Conservation (phyloP, 1,140 invertebrate genomes). For the Phymastichus coffea region DNA sequence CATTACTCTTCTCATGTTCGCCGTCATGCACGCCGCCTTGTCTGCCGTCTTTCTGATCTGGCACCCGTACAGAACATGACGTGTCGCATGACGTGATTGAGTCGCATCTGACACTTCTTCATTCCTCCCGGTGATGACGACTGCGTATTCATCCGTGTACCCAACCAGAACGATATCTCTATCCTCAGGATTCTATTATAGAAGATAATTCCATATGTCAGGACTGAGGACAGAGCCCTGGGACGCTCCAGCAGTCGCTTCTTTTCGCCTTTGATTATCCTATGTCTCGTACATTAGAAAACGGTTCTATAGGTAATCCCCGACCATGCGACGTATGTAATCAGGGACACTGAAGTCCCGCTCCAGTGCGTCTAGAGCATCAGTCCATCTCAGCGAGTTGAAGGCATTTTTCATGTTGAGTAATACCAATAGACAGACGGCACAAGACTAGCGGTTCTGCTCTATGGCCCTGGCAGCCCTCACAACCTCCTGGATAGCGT, state of each 20-base stretch:
- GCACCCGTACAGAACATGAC: conserved; percentile 11
- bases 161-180: too few relatives aligned
- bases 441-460: neutral
- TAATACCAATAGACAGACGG: conserved; percentile 11
- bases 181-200: too few relatives aligned
- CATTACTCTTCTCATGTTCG: conserved; percentile 23
- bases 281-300: too few relatives aligned
- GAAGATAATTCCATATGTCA: too few relatives aligned
- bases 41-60: conserved; percentile 23
- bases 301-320: too few relatives aligned
- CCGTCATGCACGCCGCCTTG: conserved; percentile 23
- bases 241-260: too few relatives aligned
- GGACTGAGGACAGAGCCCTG: too few relatives aligned
- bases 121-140: too few relatives aligned
- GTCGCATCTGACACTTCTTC: conserved; percentile 11
- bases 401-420: conserved; percentile 36
- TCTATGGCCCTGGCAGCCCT: neutral
- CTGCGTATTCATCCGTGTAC: too few relatives aligned
- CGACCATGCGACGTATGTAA: too few relatives aligned
- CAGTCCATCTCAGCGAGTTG: conserved; percentile 30
- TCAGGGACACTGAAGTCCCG: neutral
- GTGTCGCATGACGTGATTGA: conserved; percentile 17
- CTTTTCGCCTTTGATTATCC: too few relatives aligned
- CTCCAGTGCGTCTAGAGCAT: conserved; percentile 21
- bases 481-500: conserved; percentile 35